Base-by-base conservation (phyloP, 2,888 invertebrate species). In the Eretmocerus hayati region DNA sequence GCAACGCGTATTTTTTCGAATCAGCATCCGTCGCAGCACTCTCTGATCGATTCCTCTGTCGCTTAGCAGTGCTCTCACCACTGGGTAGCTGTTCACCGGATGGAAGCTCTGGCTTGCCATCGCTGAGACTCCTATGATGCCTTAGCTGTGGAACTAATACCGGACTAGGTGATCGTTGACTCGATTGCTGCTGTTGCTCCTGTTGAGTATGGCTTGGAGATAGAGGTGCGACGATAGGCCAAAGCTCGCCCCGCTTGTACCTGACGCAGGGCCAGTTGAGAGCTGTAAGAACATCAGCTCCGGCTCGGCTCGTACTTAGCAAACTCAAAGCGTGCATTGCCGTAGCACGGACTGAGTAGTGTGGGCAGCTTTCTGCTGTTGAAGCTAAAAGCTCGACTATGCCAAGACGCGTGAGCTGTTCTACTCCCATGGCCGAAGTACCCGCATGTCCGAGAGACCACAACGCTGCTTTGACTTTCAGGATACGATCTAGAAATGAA, bases 371-470 rank as follows among this genome's bases (percentile, higher is more conserved):
- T 65, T 87, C 86, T 0, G 90, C 91, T 56, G 94, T 81, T 69
- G 54, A 90, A 72, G 64, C 60, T 23, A 71, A 59, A 49, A 65
- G 50, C 49, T 75, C 74, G 37, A 81, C 63, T n/a, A 79, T 66
- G 41, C 73, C 72, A 36, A 80, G 72, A 30, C 77, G 75, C 62
- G 81, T 78, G 23, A 94, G 74, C 60, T 85, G 81, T 42, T 83
- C 81, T 8, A 90, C 77, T 4, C 94, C 94, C 57, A 81, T 78
- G 1, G 79, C 73, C 6, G 90, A 86, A 0, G 85, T 84, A 2
- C 85, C 88, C 11, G 89, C 79, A 69, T 92, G 90, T 15, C 90
- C 90, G 42, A 87, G 67, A 2, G 89, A 87, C 95, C 96, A 96
- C 0, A 96, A 72, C 0, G 92, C 86, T 5, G 91, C 82, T 71